These are phyloP conservation scores for Tanypteryx hageni DNA, from an alignment of 2,888 invertebrate genomes.

Conservation along the genomic window DNA sequence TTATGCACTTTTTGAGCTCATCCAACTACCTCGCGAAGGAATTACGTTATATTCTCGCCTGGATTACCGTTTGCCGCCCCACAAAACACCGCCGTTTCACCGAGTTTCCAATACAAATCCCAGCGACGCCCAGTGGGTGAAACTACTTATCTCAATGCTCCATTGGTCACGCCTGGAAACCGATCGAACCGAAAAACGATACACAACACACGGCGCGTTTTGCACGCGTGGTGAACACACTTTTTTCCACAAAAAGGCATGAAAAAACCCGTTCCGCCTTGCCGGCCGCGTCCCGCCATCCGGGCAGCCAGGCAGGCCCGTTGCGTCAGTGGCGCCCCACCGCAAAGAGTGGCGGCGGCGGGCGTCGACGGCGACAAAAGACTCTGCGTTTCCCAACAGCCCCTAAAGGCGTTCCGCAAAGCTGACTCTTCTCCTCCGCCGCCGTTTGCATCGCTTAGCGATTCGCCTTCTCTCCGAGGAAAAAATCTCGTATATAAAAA, in stretches of 20 bases:
- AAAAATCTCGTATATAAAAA: not conserved
- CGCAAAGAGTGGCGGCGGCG: not conserved
- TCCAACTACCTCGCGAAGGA: no score
- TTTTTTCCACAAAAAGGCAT: not conserved
- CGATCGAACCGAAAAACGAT: not conserved
- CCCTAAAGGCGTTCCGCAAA: not conserved
- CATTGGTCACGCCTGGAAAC: constrained; percentile 38
- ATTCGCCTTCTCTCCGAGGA: not conserved
- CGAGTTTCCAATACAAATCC: not conserved
- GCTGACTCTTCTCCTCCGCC: not conserved
- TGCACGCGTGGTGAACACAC: not conserved
- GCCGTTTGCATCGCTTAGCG: not conserved
- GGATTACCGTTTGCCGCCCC: not conserved
- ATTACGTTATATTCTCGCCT: no score
- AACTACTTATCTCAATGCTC: constrained; percentile 31
- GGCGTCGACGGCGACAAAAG: constrained; percentile 36
- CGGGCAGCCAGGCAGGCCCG: not conserved
- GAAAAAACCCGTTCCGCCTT: constrained; percentile 35
- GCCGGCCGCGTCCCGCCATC: not conserved
- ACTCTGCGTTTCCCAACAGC: constrained; percentile 11
- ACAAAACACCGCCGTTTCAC: not conserved
- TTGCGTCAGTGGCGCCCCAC: constrained; percentile 49
- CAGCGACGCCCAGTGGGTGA: constrained; percentile 1
- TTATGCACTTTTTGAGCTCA: no score
- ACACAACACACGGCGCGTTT: not conserved